phyloP scores from a whole-genome alignment of 2,888 invertebrate genomes.

The Drosophila meridiana region DNA sequence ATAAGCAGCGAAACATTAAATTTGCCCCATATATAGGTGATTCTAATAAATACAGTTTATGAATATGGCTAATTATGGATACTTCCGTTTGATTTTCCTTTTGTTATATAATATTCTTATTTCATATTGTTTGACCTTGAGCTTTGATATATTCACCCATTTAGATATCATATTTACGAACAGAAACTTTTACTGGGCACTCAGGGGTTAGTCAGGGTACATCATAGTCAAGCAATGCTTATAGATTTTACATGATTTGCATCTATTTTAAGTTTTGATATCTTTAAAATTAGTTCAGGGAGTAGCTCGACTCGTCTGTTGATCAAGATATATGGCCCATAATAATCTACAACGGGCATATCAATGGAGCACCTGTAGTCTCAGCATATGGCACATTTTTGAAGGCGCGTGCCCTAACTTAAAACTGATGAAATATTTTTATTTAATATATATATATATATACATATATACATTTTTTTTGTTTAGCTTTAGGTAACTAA shows the following conservation, averaged over 20 bases:
- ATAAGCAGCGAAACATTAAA: no score
- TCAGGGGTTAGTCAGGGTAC: background rate
- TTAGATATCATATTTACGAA: background rate
- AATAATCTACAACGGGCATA: background rate
- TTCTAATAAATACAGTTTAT: no score
- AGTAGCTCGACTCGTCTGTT: background rate
- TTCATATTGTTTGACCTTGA: background rate
- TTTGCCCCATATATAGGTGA: no score
- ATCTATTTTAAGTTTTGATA: background rate
- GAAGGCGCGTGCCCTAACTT: constrained; percentile 13
- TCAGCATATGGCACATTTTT: background rate
- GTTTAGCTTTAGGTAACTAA: constrained; percentile 24
- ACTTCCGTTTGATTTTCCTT: background rate
- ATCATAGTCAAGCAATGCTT: no score
- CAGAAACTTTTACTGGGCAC: background rate
- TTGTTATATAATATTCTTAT: background rate
- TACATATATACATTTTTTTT: constrained; percentile 9
- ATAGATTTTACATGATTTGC: background rate
- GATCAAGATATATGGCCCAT: background rate
- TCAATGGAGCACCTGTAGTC: background rate
- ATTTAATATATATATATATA: constrained; percentile 17
- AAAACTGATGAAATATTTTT: constrained; percentile 8
- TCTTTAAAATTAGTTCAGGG: no score
- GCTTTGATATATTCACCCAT: background rate
- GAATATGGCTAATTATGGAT: background rate